These are phyloP conservation scores for Sceloporus tristichus DNA, from an alignment of 2,113 vertebrate species.

Conservation along the genomic window DNA sequence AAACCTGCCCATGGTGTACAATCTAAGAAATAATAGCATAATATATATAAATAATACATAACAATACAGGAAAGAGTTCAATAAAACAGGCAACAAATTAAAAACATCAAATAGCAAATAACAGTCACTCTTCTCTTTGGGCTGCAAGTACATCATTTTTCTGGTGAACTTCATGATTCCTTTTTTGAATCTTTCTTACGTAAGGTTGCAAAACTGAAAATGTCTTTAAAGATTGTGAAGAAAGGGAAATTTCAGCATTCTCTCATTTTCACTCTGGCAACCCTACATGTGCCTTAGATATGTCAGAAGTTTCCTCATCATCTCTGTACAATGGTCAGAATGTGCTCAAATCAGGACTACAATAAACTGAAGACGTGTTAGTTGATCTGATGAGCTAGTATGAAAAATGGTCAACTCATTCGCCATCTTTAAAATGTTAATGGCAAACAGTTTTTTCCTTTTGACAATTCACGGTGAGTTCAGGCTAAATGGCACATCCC, in stretches of 20 bases:
- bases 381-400: background rate
- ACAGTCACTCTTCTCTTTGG: background rate
- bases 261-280: no score
- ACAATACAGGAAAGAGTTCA: no score
- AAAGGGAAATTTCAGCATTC: no score
- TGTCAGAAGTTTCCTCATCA: background rate
- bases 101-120: no score
- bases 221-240: no score
- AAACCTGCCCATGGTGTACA: no score
- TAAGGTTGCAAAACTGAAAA: no score
- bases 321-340: background rate
- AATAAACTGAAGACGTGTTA: background rate
- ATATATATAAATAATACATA: no score
- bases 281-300: no score
- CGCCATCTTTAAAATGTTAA: background rate
- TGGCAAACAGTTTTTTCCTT: background rate
- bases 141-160: background rate
- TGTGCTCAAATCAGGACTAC: background rate
- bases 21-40: no score
- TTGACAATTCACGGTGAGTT: background rate
- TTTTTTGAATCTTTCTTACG: no score
- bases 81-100: no score
- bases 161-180: background rate
- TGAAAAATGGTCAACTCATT: background rate
- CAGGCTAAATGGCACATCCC: background rate